Base-by-base conservation (phyloP, 2,113 vertebrate species). In the Ageneiosus marmoratus region DNA sequence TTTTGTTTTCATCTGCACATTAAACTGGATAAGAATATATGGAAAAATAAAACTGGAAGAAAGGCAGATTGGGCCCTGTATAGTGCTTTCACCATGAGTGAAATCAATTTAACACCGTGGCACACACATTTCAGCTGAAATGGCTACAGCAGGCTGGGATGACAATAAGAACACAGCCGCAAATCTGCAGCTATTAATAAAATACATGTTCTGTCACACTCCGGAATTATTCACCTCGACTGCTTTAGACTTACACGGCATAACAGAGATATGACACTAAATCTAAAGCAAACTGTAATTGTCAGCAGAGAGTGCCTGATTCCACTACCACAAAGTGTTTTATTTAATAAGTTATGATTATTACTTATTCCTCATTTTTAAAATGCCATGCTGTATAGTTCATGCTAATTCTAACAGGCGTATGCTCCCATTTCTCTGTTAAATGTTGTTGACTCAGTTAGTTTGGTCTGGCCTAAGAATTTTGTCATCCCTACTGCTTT, bases 71-170 rank as follows among this genome's bases (percentile, higher is more conserved):
- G 18, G 29, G 69, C 27, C 16, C 18, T 32, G n/a, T 65, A 44
- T 22, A 77, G 37, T 46, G 32, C 46, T 67, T 65, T 56, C 62
- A 46, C 62, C 51, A 41, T 53, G 72, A 76, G 13, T 15, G 29
- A 76, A 82, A 76, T 75, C 81, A 82, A 76, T 82, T 76, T 82
- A 65, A 63, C 46, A 51, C 72, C 15, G 16, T 76, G 56, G 70
- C 72, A 82, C 51, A 46, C 29, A 18, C 12, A 63, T 53, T 60
- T 41, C 27, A 2, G 13, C 11, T 65, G 50, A 69, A 80, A 55
- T 70, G 50, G 79, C 50, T 41, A 37, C 20, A 55, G 50, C 50
- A 55, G 55, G 50, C 20, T 10, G 4, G 53, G 18, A 55, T 32
- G 16, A 82, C 27, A 29, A 70, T 56, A 53, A 70, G 74, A 77